A percentile compares a stretch with the other conserved stretches of the same genome.
Conservation (phyloP, 2,113 vertebrate species). For the Dinomys branickii region DNA sequence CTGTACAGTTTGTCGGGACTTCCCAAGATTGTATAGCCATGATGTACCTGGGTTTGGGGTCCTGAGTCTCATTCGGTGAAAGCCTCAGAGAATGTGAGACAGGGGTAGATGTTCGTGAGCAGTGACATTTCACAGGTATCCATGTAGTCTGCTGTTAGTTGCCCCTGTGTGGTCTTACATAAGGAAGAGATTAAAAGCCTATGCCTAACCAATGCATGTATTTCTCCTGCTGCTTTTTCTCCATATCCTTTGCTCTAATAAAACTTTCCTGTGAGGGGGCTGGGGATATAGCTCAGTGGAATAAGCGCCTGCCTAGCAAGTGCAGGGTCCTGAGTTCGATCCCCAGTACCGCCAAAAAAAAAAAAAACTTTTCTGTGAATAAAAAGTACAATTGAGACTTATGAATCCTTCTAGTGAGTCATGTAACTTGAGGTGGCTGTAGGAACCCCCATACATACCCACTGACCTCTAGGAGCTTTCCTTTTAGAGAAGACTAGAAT, state of each 20-base stretch:
- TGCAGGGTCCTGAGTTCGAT: too few species aligned
- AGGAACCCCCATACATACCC: background rate
- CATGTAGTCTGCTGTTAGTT: background rate
- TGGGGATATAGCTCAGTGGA: too few species aligned
- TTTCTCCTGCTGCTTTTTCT: background rate
- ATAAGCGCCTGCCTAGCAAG: too few species aligned
- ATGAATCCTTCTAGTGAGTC: background rate
- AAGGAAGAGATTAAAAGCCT: background rate
- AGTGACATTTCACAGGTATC: background rate
- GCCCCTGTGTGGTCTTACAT: background rate
- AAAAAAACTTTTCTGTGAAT: background rate
- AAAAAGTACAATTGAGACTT: constrained; percentile 13
- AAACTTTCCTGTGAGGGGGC: background rate
- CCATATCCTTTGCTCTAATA: background rate
- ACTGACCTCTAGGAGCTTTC: background rate
- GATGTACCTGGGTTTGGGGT: background rate
- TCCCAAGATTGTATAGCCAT: background rate
- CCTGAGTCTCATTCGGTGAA: background rate
- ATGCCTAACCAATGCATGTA: background rate
- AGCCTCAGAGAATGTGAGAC: background rate
- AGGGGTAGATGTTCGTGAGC: background rate
- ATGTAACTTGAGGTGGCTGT: background rate
- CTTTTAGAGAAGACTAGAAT: background rate
- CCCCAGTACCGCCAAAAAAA: too few species aligned
- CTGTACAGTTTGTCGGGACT: background rate